Evolutionary conservation across 1,140 invertebrate genomes (phyloP).

Genomic region (Heliconius eleuchia): DNA sequence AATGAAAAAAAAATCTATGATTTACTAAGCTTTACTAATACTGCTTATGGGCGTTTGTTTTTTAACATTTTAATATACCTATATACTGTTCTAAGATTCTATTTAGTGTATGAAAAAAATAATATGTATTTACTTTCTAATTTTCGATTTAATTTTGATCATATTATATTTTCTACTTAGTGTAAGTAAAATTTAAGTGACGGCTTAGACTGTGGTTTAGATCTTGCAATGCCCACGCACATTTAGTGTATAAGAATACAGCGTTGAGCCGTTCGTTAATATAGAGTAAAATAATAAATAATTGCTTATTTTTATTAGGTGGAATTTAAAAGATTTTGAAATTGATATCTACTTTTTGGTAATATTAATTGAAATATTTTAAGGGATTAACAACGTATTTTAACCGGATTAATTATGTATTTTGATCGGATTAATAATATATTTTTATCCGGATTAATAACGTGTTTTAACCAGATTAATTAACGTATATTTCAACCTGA

Average conservation of each 20-base stretch:
- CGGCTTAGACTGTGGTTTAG: slow-evolving; percentile 66
- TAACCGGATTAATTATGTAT: too few relatives aligned
- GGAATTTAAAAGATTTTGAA: background rate
- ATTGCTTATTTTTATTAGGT: background rate
- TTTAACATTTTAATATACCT: slow-evolving; percentile 32
- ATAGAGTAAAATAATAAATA: background rate
- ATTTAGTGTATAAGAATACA: slow-evolving; percentile 40
- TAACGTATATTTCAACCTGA: too few relatives aligned
- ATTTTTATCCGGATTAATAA: too few relatives aligned
- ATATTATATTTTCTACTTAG: slow-evolving; percentile 17
- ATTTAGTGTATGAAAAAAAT: slow-evolving; percentile 8
- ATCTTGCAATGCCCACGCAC: slow-evolving; percentile 67
- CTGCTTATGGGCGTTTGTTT: slow-evolving; percentile 35
- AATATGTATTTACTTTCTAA: slow-evolving; percentile 23
- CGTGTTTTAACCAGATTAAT: too few relatives aligned
- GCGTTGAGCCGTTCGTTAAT: background rate
- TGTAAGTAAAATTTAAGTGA: slow-evolving; percentile 32
- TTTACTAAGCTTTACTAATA: slow-evolving; percentile 42
- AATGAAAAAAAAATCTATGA: slow-evolving; percentile 33
- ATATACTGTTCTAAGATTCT: slow-evolving; percentile 12
- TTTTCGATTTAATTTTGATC: background rate
- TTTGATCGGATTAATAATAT: too few relatives aligned
- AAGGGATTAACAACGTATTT: too few relatives aligned
- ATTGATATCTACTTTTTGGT: background rate
- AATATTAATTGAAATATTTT: too few relatives aligned